Base-by-base conservation (phyloP, 2,888 invertebrate genomes). In the Tachina fera region DNA sequence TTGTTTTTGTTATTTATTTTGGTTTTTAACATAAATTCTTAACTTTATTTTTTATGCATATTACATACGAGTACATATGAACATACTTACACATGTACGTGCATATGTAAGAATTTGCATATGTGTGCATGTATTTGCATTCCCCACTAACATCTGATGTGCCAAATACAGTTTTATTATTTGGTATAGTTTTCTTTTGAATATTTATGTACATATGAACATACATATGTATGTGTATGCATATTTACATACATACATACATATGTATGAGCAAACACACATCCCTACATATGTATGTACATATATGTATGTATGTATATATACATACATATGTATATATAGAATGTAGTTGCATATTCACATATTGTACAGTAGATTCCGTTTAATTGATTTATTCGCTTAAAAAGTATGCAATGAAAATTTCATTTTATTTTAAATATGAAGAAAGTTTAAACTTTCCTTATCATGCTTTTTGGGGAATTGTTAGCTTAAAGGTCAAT, bases 101-200 rank as follows among this genome's bases (percentile, higher is more conserved):
- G 6, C 1, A 1, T 31, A 31, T 31, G 5, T 31, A 6, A 31
- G 31, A 6, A 31, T 31, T 31, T 31, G 31, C 31, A 63, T 49
- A 14, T 43, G 49, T 60, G 10, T 45, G 10, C 9, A 4, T 14
- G 10, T 14, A 4, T 14, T 22, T 56, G 11, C 41, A 58, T 31
- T 14, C 16, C 8, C 9, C 45, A 43, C 51, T 75, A 11, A 11
- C 89, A 90, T 91, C 83, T 83, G 91, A 90, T 91, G 91, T 88
- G 68, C 89, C 87, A 88, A 87, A 83, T 85, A 84, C 76, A 87
- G 88, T 88, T 87, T 78, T 51, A 10, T 14, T 53, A 45, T 61
- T 53, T 63, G 16, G 14, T 53, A 51, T 63, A 83, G n/a, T 72
- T 82, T 56, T 47, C 11, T 31, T 77, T 71, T 60, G 41, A 3